These are phyloP conservation scores for Ptilonorhynchus violaceus DNA, from an alignment of 2,113 vertebrate genomes.

Conservation along the genomic window DNA sequence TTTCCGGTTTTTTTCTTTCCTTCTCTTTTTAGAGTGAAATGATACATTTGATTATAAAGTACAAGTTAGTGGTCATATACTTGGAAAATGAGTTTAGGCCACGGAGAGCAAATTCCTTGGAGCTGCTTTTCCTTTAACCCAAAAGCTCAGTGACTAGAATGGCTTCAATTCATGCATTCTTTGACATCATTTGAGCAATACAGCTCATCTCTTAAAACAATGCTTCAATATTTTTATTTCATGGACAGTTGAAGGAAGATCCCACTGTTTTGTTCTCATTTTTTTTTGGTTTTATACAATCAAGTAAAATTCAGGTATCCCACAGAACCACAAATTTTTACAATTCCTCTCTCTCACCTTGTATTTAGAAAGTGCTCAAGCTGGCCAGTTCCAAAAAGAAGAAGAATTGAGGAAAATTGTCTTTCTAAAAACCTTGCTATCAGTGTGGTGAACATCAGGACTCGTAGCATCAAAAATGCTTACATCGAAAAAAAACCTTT, in stretches of 20 bases:
- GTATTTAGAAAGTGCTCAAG: fast-evolving
- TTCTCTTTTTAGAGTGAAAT: not conserved
- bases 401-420: not conserved
- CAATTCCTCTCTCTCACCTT: not conserved
- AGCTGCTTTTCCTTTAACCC: not conserved
- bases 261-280: not conserved
- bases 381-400: not conserved
- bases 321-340: not conserved
- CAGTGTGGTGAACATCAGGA: fast-evolving
- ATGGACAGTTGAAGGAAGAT: not conserved
- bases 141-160: not conserved
- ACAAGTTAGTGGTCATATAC: not conserved
- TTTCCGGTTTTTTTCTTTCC: fast-evolving
- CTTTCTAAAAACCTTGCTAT: not conserved
- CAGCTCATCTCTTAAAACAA: not conserved
- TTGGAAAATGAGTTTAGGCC: not conserved
- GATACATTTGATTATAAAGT: not conserved
- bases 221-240: not conserved
- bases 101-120: not conserved
- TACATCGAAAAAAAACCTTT: not conserved
- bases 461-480: not conserved
- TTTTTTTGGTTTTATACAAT: not conserved
- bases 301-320: not conserved
- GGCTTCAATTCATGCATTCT: not conserved
- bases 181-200: not conserved